A percentile compares a stretch with the other conserved stretches of the same genome.
These are phyloP conservation scores for Irena cyanogastra DNA, from an alignment of 2,113 vertebrate genomes.

Conservation along the genomic window DNA sequence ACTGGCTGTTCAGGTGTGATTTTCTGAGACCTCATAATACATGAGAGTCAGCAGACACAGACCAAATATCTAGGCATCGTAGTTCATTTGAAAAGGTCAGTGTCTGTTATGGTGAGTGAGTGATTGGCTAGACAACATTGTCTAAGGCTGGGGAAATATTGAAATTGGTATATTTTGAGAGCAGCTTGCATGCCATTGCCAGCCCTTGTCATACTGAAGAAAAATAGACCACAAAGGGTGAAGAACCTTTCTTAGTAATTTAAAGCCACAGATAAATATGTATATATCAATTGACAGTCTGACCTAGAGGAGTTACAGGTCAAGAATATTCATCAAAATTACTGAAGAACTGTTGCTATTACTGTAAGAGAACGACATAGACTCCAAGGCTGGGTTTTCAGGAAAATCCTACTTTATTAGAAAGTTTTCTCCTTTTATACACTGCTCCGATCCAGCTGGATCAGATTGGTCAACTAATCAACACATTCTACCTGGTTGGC, in stretches of 20 bases:
- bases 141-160: not conserved
- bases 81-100: not conserved
- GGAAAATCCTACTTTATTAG: no score
- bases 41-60: not conserved
- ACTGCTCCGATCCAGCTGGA: no score
- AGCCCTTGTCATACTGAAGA: not conserved
- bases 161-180: not conserved
- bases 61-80: not conserved
- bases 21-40: not conserved
- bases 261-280: not conserved
- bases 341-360: not conserved
- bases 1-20: not conserved
- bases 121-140: not conserved
- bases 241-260: not conserved
- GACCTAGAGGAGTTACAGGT: not conserved
- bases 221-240: not conserved
- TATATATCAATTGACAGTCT: not conserved
- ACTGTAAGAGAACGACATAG: no score
- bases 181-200: not conserved
- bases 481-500: no score
- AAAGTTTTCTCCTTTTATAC: no score
- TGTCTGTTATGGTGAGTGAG: not conserved
- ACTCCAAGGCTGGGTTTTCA: no score
- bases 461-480: no score
- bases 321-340: not conserved